Base-by-base conservation (phyloP, 2,888 invertebrate genomes). In the Electrophaes corylata region DNA sequence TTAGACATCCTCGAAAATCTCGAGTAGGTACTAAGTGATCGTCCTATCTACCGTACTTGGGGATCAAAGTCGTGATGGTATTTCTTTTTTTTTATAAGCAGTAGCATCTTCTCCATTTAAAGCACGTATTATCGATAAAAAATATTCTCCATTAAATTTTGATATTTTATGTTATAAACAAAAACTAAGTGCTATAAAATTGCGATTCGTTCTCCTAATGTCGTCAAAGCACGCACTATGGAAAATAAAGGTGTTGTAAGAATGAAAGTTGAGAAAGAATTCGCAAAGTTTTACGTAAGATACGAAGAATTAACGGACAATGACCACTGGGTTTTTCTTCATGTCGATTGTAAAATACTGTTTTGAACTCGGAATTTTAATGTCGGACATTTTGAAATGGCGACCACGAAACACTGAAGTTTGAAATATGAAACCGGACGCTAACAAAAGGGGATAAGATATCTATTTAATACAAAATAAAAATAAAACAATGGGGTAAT, bases 221-320 rank as follows among this genome's bases (percentile, higher is more conserved):
- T 39, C 57, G 37, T 49, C 60, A 58, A 60, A 66, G 62, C 73
- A 78, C 71, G 73, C 78, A 73, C 72, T 66, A 69, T 67, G 56
- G 65, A 67, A 67, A 68, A 75, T 70, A 69, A 49, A 69, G 47
- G 60, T 79, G 73, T 75, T 72, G 77, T 74, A 81, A 69, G 62
- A 78, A 78, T 69, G 81, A 82, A 82, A 82, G 83, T 79, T 75
- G 64, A 70, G 74, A 79, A 80, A 76, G 78, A 79, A 66, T 73
- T 73, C 62, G 71, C 71, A 66, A 70, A 70, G 72, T 67, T 73
- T 79, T 76, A 78, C 76, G 75, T 71, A 78, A 76, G 54, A 67
- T 57, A 62, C 64, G 65, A 64, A 65, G 68, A 70, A 71, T 74
- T 71, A 66, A 55, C 60, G 51, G 61, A 67, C 67, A 67, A 65